A percentile compares a stretch with the other conserved stretches of the same genome.
phyloP scores from a whole-genome alignment of 1,140 invertebrate species.

The Asbolus verrucosus region DNA sequence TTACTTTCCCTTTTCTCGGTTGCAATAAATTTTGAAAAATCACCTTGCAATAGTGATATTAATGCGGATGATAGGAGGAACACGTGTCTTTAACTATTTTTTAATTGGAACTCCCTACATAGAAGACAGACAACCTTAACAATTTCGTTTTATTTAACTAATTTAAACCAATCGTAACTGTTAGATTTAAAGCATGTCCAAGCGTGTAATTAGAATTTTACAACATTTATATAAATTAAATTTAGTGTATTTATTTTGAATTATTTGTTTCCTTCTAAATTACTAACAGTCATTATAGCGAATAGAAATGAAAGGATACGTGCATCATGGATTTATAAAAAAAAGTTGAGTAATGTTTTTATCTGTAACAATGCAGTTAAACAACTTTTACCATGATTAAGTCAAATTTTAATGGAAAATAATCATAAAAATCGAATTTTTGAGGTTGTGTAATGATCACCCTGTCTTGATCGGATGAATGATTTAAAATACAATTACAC shows the following conservation, averaged over 20 bases:
- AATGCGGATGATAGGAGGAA: too few species aligned
- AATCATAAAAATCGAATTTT: slow-evolving; percentile 12
- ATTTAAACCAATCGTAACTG: too few species aligned
- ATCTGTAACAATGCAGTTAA: slow-evolving; percentile 21
- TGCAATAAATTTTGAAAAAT: too few species aligned
- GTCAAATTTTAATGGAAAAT: not conserved
- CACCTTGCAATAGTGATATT: too few species aligned
- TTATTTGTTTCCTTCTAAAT: not conserved
- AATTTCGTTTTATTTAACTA: too few species aligned
- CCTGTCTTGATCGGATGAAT: too few species aligned
- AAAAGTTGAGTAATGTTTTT: slow-evolving; percentile 12
- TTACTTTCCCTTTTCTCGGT: too few species aligned
- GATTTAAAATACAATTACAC: too few species aligned
- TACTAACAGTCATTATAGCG: not conserved
- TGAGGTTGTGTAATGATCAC: not conserved
- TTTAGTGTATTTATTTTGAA: not conserved
- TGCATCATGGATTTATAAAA: slow-evolving; percentile 18
- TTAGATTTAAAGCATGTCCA: too few species aligned
- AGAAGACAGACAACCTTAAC: too few species aligned
- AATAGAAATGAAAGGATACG: slow-evolving; percentile 19
- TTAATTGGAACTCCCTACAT: too few species aligned
- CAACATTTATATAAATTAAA: slow-evolving; percentile 21
- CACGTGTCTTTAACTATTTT: too few species aligned
- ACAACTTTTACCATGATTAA: slow-evolving; percentile 12
- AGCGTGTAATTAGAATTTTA: slow-evolving; percentile 7